Evolutionary conservation across 2,888 invertebrate species (phyloP), one percentile per base, ranked within the genome.

Genomic region (Ethmia dodecea): DNA sequence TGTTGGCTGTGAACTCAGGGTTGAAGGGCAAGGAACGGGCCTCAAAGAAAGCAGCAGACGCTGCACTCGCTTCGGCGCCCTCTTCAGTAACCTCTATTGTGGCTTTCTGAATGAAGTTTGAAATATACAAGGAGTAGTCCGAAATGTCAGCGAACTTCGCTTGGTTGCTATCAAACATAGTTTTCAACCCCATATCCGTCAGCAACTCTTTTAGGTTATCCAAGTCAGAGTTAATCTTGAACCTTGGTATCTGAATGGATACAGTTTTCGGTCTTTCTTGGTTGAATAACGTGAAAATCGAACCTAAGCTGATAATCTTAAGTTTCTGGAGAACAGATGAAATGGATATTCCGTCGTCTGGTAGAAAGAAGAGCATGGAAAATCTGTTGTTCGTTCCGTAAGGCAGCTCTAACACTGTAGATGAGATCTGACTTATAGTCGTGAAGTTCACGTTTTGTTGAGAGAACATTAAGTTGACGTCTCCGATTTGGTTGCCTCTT

Each of bases 361-460:
- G 93, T 15, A 92, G 54, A 38, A 92, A 70, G 2, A 92, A 51
- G 4, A 92, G 64, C 92, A 93, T 92, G 0, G 90, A 89, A 37
- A 88, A 86, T 35, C 86, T 80, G 8, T 53, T 52, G 1, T 52
- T 57, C 1, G 61, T 45, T 0, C 72, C 77, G 22, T 79, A 86
- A 0, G 80, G 80, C 4, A 86, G 38, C 42, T 86, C 79, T 3
- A 83, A 18, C 0, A 83, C 68, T 11, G 38, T 45, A 0, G 80
- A 70, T 2, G 61, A 38, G 6, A 86, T 50, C 20, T 46, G 45
- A 0, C 50, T 33, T 0, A 80, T 25, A 0, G 10, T 5, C 2
- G 56, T 51, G 0, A 55, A 9, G 3, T 75, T 66, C 18, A 72
- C 76, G 0, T 32, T 8, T 3, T 49, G 57, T 4, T 40, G 46